phyloP scores from a whole-genome alignment of 2,888 invertebrate genomes.

The Drosophila kuntzei region DNA sequence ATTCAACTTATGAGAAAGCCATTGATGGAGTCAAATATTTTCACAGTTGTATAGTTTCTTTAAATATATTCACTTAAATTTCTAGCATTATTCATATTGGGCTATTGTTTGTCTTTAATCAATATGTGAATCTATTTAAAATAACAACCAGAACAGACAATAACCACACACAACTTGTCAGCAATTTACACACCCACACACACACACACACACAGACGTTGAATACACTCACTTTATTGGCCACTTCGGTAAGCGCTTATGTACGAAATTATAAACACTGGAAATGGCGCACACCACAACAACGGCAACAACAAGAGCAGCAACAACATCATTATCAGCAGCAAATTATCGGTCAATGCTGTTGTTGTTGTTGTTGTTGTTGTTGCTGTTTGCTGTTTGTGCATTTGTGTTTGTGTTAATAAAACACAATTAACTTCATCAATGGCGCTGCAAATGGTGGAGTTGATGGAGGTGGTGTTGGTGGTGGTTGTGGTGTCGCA shows the following conservation, averaged over 20 bases:
- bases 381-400: constrained; percentile 62
- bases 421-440: constrained; percentile 85
- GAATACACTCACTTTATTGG: constrained; percentile 44
- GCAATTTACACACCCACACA: constrained; percentile 30
- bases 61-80: background rate
- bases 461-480: constrained; percentile 24
- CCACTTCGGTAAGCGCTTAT: constrained; percentile 66
- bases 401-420: constrained; percentile 84
- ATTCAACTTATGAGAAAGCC: too few species aligned
- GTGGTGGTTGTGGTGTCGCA: constrained; percentile 39
- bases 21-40: background rate
- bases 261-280: constrained; percentile 72
- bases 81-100: background rate
- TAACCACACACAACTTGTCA: constrained; percentile 31
- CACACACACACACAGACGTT: constrained; percentile 11
- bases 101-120: constrained; percentile 48
- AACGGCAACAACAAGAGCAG: constrained; percentile 15
- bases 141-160: constrained; percentile 23
- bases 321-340: constrained; percentile 68
- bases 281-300: constrained; percentile 55
- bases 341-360: constrained; percentile 74
- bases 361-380: constrained; percentile 30
- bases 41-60: background rate
- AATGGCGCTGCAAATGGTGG: constrained; percentile 69
- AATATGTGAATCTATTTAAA: constrained; percentile 22